A percentile compares a stretch with the other conserved stretches of the same genome.
Conservation (phyloP, 2,797 vertebrate species). For the Peromyscus nudipes region DNA sequence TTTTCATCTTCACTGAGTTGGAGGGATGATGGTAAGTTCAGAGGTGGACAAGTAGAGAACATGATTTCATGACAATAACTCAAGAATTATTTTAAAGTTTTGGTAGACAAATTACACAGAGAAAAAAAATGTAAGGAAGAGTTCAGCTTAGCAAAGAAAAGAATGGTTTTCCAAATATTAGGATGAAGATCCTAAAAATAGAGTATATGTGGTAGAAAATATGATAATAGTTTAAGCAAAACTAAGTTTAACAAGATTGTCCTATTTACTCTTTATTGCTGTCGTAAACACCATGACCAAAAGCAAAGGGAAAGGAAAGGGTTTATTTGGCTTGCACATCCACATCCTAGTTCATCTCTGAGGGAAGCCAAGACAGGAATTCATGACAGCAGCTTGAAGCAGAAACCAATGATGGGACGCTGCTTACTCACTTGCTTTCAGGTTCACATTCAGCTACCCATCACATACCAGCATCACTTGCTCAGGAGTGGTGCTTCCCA, state of each 20-base stretch:
- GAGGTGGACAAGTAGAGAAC: constrained; percentile 5
- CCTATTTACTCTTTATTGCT: background rate
- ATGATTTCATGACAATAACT: constrained; percentile 28
- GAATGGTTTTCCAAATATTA: constrained; percentile 35
- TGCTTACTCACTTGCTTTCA: background rate
- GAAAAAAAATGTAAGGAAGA: constrained; percentile 28
- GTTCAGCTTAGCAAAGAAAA: constrained; percentile 32
- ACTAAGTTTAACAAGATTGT: constrained; percentile 26
- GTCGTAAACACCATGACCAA: background rate
- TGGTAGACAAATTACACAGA: constrained; percentile 41
- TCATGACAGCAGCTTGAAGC: background rate
- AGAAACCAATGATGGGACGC: background rate
- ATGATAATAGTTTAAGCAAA: constrained; percentile 13
- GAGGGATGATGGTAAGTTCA: background rate
- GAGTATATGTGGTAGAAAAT: background rate
- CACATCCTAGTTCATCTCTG: too few relatives aligned
- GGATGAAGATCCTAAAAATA: constrained; percentile 33
- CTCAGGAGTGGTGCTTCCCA: background rate
- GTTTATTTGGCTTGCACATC: background rate
- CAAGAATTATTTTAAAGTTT: constrained; percentile 55
- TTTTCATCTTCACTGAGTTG: constrained; percentile 5
- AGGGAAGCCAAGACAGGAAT: background rate
- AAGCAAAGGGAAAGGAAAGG: background rate
- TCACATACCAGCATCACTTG: background rate
- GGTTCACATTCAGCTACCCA: background rate